Evolutionary conservation across 2,797 vertebrate genomes (phyloP).

Genomic region (Macropus fuliginosus): DNA sequence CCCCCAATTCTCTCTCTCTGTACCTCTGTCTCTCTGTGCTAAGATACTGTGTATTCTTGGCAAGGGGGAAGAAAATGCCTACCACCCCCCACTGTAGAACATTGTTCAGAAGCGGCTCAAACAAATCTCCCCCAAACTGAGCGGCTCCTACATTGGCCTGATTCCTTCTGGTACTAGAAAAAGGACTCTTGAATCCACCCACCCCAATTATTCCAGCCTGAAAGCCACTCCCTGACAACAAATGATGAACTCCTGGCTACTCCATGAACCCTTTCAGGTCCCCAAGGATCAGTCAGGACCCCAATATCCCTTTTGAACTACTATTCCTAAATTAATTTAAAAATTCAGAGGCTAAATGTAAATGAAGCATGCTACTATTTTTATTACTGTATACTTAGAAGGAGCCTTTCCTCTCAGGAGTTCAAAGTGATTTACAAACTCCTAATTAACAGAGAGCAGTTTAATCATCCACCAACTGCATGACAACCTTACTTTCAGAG

Average conservation of each 20-base stretch:
- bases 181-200: background rate
- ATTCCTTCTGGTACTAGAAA: background rate
- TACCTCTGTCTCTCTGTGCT: background rate
- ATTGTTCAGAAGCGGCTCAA: background rate
- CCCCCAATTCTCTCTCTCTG: background rate
- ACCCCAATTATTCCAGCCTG: constrained; percentile 10
- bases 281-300: constrained; percentile 48
- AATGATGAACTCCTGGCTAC: constrained; percentile 26
- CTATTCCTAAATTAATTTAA: constrained; percentile 71
- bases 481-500: constrained; percentile 54
- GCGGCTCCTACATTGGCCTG: background rate
- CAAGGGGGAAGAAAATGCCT: background rate
- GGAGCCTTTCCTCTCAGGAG: constrained; percentile 68
- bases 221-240: background rate
- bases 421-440: constrained; percentile 70
- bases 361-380: constrained; percentile 61
- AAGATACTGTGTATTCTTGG: background rate
- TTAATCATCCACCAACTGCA: constrained; percentile 37
- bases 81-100: background rate
- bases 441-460: constrained; percentile 75
- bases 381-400: constrained; percentile 61
- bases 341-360: constrained; percentile 66
- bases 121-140: background rate
- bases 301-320: constrained; percentile 43
- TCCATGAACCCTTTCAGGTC: constrained; percentile 33